These are phyloP conservation scores for Odontamblyopus lacepedii DNA, from an alignment of 2,797 vertebrate species.

Conservation along the genomic window DNA sequence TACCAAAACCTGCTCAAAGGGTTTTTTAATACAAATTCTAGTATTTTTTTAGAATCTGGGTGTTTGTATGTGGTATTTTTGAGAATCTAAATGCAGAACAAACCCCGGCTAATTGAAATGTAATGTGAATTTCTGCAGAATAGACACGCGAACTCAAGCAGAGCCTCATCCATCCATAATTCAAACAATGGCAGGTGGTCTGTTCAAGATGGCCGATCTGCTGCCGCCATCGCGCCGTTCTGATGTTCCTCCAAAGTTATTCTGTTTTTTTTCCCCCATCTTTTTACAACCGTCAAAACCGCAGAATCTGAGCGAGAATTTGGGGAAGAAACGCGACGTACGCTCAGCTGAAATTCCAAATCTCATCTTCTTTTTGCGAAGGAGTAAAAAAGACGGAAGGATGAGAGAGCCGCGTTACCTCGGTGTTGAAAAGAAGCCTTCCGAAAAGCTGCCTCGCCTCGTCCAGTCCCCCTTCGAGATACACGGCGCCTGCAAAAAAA, in stretches of 20 bases:
- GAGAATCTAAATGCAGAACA: no score
- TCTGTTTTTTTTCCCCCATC: constrained; percentile 32
- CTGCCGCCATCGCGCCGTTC: constrained; percentile 11
- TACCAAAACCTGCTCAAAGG: no score
- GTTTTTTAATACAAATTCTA: no score
- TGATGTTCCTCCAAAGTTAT: constrained; percentile 1
- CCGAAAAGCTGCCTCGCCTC: constrained; percentile 94
- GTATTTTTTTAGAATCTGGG: no score
- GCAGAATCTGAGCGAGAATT: constrained; percentile 12
- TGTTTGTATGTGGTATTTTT: no score
- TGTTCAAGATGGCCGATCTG: constrained; percentile 9
- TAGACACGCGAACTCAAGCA: no score
- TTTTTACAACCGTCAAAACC: constrained; percentile 17
- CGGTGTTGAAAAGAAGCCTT: constrained; percentile 90
- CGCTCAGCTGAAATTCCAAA: constrained; percentile 5
- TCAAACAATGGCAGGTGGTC: constrained; percentile 45
- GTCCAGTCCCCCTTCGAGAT: constrained; percentile 93
- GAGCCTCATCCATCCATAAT: no score
- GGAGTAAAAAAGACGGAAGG: neutral
- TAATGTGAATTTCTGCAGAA: no score
- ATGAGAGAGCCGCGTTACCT: constrained; percentile 73
- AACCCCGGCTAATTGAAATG: no score
- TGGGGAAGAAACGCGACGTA: constrained; percentile 18
- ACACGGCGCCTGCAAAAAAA: constrained; percentile 86
- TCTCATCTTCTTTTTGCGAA: neutral